Evolutionary conservation across 2,888 invertebrate species (phyloP), one percentile per base, ranked within the genome.

Genomic region (Lithosia quadra): DNA sequence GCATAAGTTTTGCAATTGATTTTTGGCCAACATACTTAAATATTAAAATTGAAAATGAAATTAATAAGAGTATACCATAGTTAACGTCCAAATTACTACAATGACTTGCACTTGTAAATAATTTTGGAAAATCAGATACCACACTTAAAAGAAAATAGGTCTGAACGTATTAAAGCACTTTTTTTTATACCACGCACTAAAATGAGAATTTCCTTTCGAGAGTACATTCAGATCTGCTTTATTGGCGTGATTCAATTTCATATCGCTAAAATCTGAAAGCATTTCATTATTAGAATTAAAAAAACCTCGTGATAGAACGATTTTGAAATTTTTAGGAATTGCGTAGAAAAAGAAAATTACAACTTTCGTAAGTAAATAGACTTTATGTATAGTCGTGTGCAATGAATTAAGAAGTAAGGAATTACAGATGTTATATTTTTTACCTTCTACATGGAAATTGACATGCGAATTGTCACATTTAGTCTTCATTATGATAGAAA

Each of bases 21-120:
- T 77, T 67, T 70, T 67, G 76, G 78, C 79, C 75, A 75, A 82
- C 69, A 74, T 80, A 82, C 83, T 78, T 80, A 83, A 77, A 34
- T 63, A 39, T 39, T 64, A 10, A 13, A 18, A 24, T 24, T 15
- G 24, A 22, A 28, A 24, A 22, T 39, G 10, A 60, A 49, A n/a
- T n/a, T 49, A 63, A 28, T 28, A 28, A 28, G 21, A 22, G 33
- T 33, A 55, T 53, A 28, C n/a, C 8, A 21, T 63, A 53, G 9
- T 10, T 59, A 60, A 39, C 13, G 5, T 57, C 10, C 24, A 36
- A 64, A 63, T 63, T n/a, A 63, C n/a, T 33, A 28, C 18, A 43
- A 63, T 28, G 21, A 58, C n/a, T 56, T 56, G 21, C 18, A 9
- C 57, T 57, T 62, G 60, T 66, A 66, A 60, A 61, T 57, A 62